Conservation (phyloP, 2,113 vertebrate species). For the Conger conger region DNA sequence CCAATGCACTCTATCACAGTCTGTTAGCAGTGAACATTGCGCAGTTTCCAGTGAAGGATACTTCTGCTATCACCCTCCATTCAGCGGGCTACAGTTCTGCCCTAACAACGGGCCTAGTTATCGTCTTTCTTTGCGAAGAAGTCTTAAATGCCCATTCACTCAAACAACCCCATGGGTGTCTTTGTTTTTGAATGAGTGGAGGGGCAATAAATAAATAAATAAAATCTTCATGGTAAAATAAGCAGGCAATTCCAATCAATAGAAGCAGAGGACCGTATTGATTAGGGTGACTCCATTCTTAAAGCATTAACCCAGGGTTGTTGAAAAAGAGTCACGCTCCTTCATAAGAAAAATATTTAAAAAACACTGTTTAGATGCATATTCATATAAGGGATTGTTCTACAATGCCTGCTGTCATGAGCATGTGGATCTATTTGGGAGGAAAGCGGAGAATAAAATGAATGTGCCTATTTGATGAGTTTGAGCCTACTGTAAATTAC, state of each 20-base stretch:
- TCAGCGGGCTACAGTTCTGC: background rate
- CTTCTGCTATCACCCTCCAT: background rate
- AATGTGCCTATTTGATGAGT: background rate
- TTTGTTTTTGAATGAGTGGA: constrained; percentile 83
- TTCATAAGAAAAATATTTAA: too few relatives aligned
- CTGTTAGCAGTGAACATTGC: too few relatives aligned
- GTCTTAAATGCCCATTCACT: constrained; percentile 81
- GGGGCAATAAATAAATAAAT: constrained; percentile 65
- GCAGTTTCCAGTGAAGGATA: background rate
- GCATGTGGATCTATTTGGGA: background rate
- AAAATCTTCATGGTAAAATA: constrained; percentile 78
- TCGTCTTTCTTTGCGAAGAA: constrained; percentile 76
- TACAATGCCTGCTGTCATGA: constrained; percentile 22
- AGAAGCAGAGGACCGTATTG: constrained; percentile 83
- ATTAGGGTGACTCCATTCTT: constrained; percentile 82
- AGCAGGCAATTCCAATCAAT: constrained; percentile 84
- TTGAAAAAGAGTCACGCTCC: constrained; percentile 37
- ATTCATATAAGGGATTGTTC: constrained; percentile 18
- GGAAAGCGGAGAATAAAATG: constrained; percentile 2
- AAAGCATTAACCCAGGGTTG: constrained; percentile 79
- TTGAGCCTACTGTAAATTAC: background rate
- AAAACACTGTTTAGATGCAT: constrained; percentile 22
- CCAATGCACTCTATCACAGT: too few relatives aligned
- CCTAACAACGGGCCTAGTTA: background rate
- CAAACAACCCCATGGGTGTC: constrained; percentile 81